Evolutionary conservation across 1,140 invertebrate species (phyloP).

Genomic region (Conopomorpha cramerella): DNA sequence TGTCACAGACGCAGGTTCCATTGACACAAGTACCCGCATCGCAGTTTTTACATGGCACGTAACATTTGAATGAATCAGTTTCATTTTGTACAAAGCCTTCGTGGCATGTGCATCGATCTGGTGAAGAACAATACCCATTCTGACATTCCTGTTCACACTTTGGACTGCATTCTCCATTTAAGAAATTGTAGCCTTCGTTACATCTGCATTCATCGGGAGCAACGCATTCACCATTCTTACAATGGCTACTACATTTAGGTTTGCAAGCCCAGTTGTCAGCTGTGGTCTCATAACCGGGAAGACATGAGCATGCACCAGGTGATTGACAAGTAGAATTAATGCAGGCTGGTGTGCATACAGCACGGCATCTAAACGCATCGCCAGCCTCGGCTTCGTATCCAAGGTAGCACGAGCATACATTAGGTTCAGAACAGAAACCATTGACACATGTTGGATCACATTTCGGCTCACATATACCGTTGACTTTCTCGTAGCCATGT

Average conservation of each 20-base stretch:
- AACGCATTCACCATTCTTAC: conserved; percentile 13
- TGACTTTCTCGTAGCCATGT: conserved; percentile 4
- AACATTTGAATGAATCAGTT: conserved; percentile 5
- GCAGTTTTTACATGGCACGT: conserved; percentile 11
- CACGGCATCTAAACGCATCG: conserved; percentile 6
- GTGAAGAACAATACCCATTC: conserved; percentile 55
- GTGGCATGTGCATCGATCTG: conserved; percentile 61
- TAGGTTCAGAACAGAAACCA: conserved; percentile 3
- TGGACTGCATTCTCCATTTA: conserved; percentile 6
- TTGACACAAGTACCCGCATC: conserved; percentile 16
- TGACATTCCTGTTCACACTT: conserved; percentile 40
- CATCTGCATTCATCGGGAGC: conserved; percentile 8
- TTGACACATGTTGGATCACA: conserved; percentile 10
- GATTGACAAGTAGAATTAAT: conserved; percentile 19
- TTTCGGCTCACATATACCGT: conserved; percentile 10
- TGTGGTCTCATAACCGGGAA: conserved; percentile 12
- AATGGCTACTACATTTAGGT: conserved; percentile 7
- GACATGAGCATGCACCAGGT: conserved; percentile 16
- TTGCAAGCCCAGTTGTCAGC: conserved; percentile 6
- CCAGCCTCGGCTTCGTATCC: background rate
- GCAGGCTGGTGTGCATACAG: conserved; percentile 39
- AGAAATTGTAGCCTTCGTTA: conserved; percentile 13
- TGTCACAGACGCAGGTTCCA: conserved; percentile 25
- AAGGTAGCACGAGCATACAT: background rate
- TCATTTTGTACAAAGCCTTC: conserved; percentile 4